These are phyloP conservation scores for Sylvia borin DNA, from an alignment of 2,797 vertebrate genomes.

Conservation along the genomic window DNA sequence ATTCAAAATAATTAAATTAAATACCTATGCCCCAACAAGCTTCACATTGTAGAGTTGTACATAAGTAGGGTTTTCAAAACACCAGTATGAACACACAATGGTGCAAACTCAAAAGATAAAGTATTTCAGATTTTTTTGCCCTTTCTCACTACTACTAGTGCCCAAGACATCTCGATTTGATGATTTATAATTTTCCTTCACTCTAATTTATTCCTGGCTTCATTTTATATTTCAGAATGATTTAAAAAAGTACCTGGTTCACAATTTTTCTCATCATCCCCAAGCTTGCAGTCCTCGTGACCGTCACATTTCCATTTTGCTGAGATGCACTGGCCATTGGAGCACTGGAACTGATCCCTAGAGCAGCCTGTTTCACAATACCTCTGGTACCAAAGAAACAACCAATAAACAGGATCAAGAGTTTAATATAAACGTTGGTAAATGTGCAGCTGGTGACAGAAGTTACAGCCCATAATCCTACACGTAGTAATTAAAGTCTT, in stretches of 20 bases:
- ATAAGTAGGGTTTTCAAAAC: neutral
- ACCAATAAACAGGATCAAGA: neutral
- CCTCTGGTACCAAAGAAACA: constrained; percentile 80
- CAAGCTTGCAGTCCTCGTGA: constrained; percentile 94
- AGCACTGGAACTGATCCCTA: constrained; percentile 93
- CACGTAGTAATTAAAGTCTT: neutral
- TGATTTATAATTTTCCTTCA: neutral
- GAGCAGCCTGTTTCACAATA: constrained; percentile 91
- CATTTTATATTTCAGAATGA: neutral
- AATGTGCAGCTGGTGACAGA: neutral
- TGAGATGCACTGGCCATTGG: constrained; percentile 93
- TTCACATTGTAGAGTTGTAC: neutral
- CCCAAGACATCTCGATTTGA: neutral
- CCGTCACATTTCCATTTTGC: constrained; percentile 93
- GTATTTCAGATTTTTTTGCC: neutral
- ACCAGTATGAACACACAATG: neutral
- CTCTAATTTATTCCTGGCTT: neutral
- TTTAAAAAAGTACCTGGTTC: constrained; percentile 73
- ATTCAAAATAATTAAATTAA: neutral
- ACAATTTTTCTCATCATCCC: constrained; percentile 94
- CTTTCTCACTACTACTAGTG: fast-evolving
- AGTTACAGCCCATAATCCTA: neutral
- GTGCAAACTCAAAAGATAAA: neutral
- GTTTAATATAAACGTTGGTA: neutral
- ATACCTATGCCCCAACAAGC: neutral